phyloP scores from a whole-genome alignment of 2,113 vertebrate species.

The Mus spicilegus region DNA sequence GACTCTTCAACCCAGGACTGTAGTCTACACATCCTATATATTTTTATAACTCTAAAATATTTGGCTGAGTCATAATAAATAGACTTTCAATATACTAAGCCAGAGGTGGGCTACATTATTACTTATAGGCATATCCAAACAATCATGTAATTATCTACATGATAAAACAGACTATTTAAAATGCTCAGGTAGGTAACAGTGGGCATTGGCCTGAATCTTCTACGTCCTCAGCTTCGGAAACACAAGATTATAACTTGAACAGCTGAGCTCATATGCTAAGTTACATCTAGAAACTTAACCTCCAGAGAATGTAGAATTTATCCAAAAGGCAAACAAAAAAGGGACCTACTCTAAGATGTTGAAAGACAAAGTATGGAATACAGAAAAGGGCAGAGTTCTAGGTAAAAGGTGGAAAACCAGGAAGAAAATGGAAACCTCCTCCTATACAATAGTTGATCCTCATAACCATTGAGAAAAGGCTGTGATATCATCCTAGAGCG shows the following conservation, averaged over 20 bases:
- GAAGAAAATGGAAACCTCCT: background rate
- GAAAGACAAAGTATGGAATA: background rate
- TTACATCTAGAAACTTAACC: background rate
- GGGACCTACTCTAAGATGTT: background rate
- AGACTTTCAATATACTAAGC: background rate
- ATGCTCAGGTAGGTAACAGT: background rate
- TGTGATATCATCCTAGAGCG: background rate
- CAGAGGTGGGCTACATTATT: background rate
- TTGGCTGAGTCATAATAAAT: background rate
- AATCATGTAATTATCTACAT: background rate
- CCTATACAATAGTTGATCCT: background rate
- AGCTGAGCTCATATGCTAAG: background rate
- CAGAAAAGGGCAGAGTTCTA: conserved; percentile 7
- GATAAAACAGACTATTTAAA: conserved; percentile 36
- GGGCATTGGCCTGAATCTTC: background rate
- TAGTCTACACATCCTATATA: background rate
- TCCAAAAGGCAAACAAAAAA: conserved; percentile 8
- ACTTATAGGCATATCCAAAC: background rate
- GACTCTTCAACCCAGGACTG: background rate
- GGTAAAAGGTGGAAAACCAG: background rate
- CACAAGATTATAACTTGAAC: background rate
- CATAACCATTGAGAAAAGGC: background rate
- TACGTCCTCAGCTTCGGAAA: conserved; percentile 20
- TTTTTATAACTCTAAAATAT: background rate
- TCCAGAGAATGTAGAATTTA: background rate